These are phyloP conservation scores for Myrmophylax atrothorax DNA, from an alignment of 2,113 vertebrate species.

Conservation along the genomic window DNA sequence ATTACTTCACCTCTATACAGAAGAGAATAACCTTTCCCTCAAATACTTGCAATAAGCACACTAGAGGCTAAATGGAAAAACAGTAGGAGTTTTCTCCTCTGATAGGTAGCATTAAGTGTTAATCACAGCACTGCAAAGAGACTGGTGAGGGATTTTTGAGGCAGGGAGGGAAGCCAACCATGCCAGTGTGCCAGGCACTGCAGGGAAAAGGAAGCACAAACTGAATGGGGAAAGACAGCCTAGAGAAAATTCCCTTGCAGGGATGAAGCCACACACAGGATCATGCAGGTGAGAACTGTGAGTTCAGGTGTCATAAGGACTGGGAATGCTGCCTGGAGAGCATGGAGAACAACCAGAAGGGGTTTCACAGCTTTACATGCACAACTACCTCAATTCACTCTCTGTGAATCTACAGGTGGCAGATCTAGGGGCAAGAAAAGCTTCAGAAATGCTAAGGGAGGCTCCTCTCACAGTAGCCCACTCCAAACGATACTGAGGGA, in stretches of 20 bases:
- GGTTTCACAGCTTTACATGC: neutral
- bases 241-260: neutral
- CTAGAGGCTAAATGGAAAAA: conserved; percentile 44
- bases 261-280: neutral
- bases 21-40: conserved; percentile 26
- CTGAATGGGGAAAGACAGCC: neutral
- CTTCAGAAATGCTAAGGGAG: neutral
- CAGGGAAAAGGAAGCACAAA: neutral
- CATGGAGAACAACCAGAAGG: neutral
- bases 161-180: neutral
- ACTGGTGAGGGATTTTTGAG: neutral
- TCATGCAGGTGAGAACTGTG: neutral
- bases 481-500: neutral
- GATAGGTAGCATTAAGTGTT: conserved; percentile 13
- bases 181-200: fast-evolving
- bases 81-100: conserved; percentile 29
- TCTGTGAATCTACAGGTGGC: neutral
- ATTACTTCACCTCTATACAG: conserved; percentile 38
- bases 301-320: neutral
- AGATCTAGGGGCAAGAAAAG: neutral
- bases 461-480: neutral
- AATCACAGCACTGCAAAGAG: conserved; percentile 12
- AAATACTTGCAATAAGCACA: neutral
- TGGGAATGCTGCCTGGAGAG: neutral
- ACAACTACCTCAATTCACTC: neutral